Percentiles rank a stretch among this genome's conserved stretches.
phyloP scores from a whole-genome alignment of 1,140 invertebrate species.

The Nebria ingens region DNA sequence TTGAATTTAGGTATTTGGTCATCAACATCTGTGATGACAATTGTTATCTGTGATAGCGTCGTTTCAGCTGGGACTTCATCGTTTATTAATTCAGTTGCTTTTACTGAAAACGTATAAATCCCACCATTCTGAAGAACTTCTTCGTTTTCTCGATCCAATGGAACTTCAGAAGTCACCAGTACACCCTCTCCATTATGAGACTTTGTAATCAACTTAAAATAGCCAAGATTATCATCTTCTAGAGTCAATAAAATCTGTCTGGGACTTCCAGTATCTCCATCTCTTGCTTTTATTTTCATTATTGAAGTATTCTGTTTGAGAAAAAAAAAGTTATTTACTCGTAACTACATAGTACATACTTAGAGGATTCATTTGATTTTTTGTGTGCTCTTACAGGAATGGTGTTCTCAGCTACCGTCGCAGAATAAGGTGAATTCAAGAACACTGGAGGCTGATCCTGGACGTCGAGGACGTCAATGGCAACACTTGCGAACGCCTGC shows the following conservation, averaged over 20 bases:
- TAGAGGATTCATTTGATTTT: neutral
- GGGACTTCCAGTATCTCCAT: constrained; percentile 65
- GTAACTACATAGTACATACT: neutral
- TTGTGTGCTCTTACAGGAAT: constrained; percentile 36
- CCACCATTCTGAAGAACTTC: constrained; percentile 64
- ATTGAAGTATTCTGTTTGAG: constrained; percentile 41
- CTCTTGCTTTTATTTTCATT: constrained; percentile 56
- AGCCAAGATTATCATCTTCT: constrained; percentile 54
- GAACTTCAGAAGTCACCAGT: constrained; percentile 50
- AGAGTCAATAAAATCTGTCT: constrained; percentile 52
- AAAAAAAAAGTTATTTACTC: constrained; percentile 1
- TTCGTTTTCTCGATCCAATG: constrained; percentile 63
- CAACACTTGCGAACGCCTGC: constrained; percentile 56
- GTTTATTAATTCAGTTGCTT: constrained; percentile 62
- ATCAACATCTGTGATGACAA: constrained; percentile 75
- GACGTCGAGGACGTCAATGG: constrained; percentile 62
- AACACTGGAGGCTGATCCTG: constrained; percentile 75
- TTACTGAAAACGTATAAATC: constrained; percentile 62
- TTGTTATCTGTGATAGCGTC: constrained; percentile 55
- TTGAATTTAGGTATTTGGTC: constrained; percentile 74
- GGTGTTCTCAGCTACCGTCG: constrained; percentile 63
- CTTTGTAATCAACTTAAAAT: constrained; percentile 51
- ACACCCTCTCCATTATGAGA: constrained; percentile 39
- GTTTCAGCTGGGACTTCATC: constrained; percentile 57
- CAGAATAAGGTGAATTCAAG: constrained; percentile 65